Percentiles rank a stretch among this genome's conserved stretches.
Conservation (phyloP, 1,140 invertebrate genomes). For the Ooceraea biroi region DNA sequence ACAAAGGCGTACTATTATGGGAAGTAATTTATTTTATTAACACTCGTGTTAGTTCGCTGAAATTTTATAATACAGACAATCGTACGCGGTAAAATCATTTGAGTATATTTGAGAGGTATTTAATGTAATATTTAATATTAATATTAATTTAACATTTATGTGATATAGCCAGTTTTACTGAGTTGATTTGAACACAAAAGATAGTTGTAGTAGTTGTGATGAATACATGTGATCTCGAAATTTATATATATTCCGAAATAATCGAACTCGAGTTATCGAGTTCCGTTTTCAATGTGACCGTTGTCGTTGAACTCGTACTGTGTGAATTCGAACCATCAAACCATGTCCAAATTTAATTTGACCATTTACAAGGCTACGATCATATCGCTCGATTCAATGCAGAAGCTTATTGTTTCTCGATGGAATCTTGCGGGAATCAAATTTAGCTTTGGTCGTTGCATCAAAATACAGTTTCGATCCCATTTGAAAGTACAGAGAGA, state of each 20-base stretch:
- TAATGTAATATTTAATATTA: constrained; percentile 38
- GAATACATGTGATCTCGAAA: not conserved
- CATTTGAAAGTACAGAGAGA: constrained; percentile 66
- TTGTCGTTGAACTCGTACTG: too few species aligned
- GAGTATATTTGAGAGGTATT: constrained; percentile 4
- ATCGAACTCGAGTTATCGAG: not conserved
- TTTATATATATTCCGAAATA: not conserved
- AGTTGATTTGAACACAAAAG: not conserved
- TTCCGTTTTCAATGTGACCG: constrained; percentile 19
- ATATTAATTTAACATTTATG: constrained; percentile 24
- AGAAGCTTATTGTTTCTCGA: constrained; percentile 35
- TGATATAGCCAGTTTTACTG: not conserved
- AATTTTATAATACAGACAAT: constrained; percentile 3
- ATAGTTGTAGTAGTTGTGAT: too few species aligned
- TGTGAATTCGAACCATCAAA: constrained; percentile 36
- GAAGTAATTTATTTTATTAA: constrained; percentile 47
- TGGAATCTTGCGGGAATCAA: constrained; percentile 47
- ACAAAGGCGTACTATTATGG: constrained; percentile 28
- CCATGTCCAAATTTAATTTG: constrained; percentile 24
- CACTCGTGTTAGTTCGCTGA: constrained; percentile 29
- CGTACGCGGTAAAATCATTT: constrained; percentile 36
- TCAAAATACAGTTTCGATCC: constrained; percentile 71
- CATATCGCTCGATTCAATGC: constrained; percentile 20
- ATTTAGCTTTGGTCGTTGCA: constrained; percentile 54
- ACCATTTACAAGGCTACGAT: constrained; percentile 41